Evolutionary conservation across 2,797 vertebrate species (phyloP).

Genomic region (Choloepus didactylus): DNA sequence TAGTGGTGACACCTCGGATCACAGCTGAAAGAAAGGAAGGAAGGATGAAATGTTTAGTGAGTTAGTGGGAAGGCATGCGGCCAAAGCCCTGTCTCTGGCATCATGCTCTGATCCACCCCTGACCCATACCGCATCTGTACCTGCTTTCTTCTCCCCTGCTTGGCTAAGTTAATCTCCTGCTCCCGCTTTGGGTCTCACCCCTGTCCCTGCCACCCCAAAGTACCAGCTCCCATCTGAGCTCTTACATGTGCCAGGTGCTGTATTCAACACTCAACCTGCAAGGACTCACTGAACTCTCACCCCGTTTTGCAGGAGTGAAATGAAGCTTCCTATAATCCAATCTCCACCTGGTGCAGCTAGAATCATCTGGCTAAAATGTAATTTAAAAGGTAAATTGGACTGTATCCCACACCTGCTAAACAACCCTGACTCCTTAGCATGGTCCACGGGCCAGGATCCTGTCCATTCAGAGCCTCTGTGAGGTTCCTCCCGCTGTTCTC

Average conservation of each 20-base stretch:
- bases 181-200: neutral
- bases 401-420: neutral
- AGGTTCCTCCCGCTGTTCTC: neutral
- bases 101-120: neutral
- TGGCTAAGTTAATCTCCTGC: neutral
- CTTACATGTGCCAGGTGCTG: too few species aligned
- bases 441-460: neutral
- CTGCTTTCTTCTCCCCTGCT: neutral
- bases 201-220: neutral
- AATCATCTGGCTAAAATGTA: neutral
- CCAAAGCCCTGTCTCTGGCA: neutral
- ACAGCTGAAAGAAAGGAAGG: constrained; percentile 89
- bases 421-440: neutral
- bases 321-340: neutral
- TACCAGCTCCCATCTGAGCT: neutral
- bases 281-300: neutral
- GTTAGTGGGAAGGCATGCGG: neutral
- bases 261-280: neutral
- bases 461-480: neutral
- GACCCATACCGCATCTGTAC: neutral
- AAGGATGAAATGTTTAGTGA: constrained; percentile 71
- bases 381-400: neutral
- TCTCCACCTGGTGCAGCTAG: neutral
- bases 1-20: constrained; percentile 94
- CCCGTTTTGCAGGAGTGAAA: neutral